phyloP scores from a whole-genome alignment of 2,888 invertebrate genomes.

The Trissolcus japonicus region DNA sequence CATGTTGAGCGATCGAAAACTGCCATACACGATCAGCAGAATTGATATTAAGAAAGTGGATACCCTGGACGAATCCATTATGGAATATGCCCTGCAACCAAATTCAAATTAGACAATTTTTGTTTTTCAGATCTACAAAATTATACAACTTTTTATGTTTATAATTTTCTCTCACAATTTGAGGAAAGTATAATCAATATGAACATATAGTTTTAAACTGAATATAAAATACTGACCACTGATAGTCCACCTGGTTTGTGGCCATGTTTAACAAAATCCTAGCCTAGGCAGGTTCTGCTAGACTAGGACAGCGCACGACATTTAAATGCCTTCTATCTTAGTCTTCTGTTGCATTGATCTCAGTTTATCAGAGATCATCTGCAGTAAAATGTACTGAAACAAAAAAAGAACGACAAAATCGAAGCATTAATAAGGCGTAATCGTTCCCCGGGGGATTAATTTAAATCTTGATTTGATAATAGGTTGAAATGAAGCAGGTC shows the following conservation, averaged over 20 bases:
- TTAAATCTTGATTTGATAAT: too few species aligned
- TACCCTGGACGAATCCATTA: conserved; percentile 97
- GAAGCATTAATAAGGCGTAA: too few species aligned
- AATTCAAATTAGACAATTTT: too few species aligned
- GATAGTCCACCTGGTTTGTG: conserved; percentile 77
- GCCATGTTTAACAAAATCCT: conserved; percentile 74
- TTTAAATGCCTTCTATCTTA: conserved; percentile 68
- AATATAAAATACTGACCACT: conserved; percentile 73
- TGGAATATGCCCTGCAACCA: conserved; percentile 88
- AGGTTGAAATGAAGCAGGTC: too few species aligned
- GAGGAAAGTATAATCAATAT: too few species aligned
- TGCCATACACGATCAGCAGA: conserved; percentile 97
- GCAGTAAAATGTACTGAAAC: conserved; percentile 54
- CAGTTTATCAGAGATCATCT: conserved; percentile 72
- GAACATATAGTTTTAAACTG: too few species aligned
- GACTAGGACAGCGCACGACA: conserved; percentile 69
- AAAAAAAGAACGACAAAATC: not conserved
- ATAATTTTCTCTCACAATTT: too few species aligned
- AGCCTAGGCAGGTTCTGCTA: conserved; percentile 71
- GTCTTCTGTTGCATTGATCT: conserved; percentile 62
- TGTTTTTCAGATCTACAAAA: too few species aligned
- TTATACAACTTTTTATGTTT: too few species aligned
- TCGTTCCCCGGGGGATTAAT: too few species aligned
- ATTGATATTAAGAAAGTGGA: conserved; percentile 98
- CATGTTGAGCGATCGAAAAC: conserved; percentile 97